These are phyloP conservation scores for Crambe crambe DNA, from an alignment of 37 sponge, comb jelly and placozoan genomes.

Conservation along the genomic window DNA sequence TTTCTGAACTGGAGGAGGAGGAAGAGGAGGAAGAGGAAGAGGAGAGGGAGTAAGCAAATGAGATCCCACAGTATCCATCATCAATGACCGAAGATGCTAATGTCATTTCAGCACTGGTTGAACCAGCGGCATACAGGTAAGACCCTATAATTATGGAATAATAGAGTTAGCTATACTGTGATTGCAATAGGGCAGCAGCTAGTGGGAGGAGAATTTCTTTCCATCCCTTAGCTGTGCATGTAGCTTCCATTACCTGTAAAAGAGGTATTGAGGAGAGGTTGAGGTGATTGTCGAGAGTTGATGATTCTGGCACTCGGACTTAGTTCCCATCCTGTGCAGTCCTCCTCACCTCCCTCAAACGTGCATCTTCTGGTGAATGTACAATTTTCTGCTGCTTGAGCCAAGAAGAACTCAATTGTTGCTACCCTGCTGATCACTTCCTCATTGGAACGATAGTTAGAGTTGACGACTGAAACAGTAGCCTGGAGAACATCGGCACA, in stretches of 20 bases:
- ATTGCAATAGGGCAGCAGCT: background rate
- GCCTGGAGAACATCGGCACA: constrained; percentile 1
- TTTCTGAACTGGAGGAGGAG: background rate
- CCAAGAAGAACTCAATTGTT: constrained; percentile 13
- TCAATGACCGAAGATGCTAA: constrained; percentile 23
- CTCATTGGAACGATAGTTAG: constrained; percentile 6
- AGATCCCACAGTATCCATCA: constrained; percentile 43
- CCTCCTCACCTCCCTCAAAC: constrained; percentile 25
- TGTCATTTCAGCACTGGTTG: background rate
- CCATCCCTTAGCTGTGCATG: background rate
- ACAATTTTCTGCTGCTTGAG: constrained; percentile 26
- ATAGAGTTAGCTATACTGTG: background rate
- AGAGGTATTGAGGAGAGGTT: background rate
- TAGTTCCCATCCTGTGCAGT: constrained; percentile 6
- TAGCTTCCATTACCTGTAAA: background rate
- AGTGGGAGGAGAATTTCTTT: background rate
- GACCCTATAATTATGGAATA: constrained; percentile 3
- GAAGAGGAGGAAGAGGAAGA: too few species aligned
- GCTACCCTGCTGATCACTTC: background rate
- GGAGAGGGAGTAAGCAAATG: constrained; percentile 8
- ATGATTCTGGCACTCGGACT: background rate
- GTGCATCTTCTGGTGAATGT: background rate
- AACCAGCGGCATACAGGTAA: background rate
- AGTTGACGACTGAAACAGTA: background rate
- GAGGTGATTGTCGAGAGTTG: background rate